Evolutionary conservation across 2,888 invertebrate species (phyloP).

Genomic region (Invenusta paracnida): DNA sequence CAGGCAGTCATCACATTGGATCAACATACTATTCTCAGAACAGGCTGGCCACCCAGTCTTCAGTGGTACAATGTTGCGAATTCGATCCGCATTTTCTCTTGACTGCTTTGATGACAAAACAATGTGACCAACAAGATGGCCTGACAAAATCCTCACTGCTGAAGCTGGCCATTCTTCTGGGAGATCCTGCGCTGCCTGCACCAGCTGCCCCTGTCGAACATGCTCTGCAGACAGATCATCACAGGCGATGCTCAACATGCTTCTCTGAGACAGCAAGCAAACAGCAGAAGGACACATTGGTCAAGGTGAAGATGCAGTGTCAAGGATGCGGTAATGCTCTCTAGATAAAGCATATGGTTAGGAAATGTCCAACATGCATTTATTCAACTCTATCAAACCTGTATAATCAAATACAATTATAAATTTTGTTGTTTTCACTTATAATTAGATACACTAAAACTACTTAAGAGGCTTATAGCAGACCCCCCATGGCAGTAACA

Average conservation of each 20-base stretch:
- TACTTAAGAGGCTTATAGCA: too few relatives aligned
- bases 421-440: too few relatives aligned
- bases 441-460: too few relatives aligned
- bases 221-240: background rate
- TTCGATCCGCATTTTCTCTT: background rate
- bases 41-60: constrained; percentile 20
- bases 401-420: background rate
- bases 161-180: too few relatives aligned
- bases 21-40: background rate
- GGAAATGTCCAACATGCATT: background rate
- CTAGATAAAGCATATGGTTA: background rate
- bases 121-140: background rate
- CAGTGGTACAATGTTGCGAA: constrained; percentile 8
- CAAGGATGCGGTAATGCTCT: background rate
- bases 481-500: too few relatives aligned
- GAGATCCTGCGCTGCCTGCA: background rate
- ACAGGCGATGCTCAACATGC: background rate
- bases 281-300: background rate
- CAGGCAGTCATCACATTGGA: background rate
- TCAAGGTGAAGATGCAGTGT: constrained; percentile 7
- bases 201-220: background rate
- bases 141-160: too few relatives aligned
- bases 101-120: background rate
- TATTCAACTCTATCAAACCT: background rate
- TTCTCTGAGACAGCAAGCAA: background rate